Base-by-base conservation (phyloP, 1,140 invertebrate genomes). In the Zeugodacus cucurbitae region DNA sequence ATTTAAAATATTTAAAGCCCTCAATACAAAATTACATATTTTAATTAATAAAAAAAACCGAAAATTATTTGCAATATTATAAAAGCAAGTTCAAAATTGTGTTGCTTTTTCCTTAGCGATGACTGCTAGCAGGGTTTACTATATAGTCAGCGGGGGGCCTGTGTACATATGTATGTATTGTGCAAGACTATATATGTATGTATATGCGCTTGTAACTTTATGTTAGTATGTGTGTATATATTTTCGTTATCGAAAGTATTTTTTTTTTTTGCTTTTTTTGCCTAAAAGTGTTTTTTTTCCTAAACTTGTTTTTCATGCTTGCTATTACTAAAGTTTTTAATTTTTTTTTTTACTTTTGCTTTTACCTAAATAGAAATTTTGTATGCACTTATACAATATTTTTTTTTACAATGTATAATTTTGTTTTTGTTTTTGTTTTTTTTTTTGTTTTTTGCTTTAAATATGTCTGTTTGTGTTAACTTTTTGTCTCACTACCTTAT, bases 391-490 rank as follows among this genome's bases (percentile, higher is more conserved):
- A 82, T 82, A 82, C 41, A 82, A 14, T n/a, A n/a, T n/a, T 26
- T 82, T 82, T 20, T 48, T 48, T 82, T 78, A 26, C 22, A 82
- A 29, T 82, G 41, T 82, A 82, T 82, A 82, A 82, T 44, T 82
- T 54, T 37, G 32, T 44, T 74, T 26, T 74, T 74, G 3, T n/a
- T n/a, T 74, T 74, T 74, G 20, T n/a, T 48, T 2, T 48, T 82
- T 82, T 82, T 74, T 37, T 67, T 67, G 48, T 70, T 86, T 85
- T 70, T 88, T 70, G 29, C 5, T 58, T 70, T 70, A 85, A 85
- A 89, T 89, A 87, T 87, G 82, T 86, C 87, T 87, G 87, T 86
- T 67, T 87, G 74, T 89, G 87, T 89, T 89, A 89, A 89, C 74
- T 89, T 26, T 88, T 88, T 89, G 88, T 88, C 88, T 86, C 78